Percentiles rank a stretch among this genome's conserved stretches.
phyloP scores from a whole-genome alignment of 92 coral and sea anemone genomes.

The Desmophyllum pertusum region DNA sequence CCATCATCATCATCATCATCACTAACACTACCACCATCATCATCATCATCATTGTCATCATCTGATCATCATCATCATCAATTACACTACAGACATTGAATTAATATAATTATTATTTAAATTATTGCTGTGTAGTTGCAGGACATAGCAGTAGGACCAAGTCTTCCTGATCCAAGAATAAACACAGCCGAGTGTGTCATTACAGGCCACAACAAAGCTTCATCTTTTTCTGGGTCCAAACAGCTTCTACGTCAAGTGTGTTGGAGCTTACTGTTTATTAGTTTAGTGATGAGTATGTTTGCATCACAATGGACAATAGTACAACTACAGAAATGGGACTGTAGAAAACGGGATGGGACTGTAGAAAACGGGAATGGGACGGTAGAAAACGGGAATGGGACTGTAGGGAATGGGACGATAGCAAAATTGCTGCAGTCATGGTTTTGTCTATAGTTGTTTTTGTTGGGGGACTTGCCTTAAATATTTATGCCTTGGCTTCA shows the following conservation, averaged over 20 bases:
- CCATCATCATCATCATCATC: too few species aligned
- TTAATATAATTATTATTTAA: too few species aligned
- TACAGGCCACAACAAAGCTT: conserved; percentile 38
- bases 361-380: too few species aligned
- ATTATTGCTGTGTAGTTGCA: conserved; percentile 17
- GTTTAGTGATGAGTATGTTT: conserved; percentile 9
- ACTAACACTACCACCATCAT: too few species aligned
- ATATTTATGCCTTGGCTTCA: background rate
- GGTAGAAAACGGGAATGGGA: too few species aligned
- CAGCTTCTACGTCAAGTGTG: background rate
- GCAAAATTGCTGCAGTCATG: conserved; percentile 11
- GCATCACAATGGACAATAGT: background rate
- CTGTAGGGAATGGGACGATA: background rate
- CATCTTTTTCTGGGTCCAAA: background rate
- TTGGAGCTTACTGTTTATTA: background rate
- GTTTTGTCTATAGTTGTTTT: background rate
- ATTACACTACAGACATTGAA: too few species aligned
- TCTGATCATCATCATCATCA: too few species aligned
- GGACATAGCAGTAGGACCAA: background rate
- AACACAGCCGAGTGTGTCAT: conserved; percentile 38
- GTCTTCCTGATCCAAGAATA: background rate
- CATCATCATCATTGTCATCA: too few species aligned
- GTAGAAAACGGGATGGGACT: too few species aligned
- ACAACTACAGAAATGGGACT: background rate
- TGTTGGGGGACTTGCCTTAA: background rate